Evolutionary conservation across 2,797 vertebrate species (phyloP), one percentile per base, ranked within the genome.

Genomic region (Muraenolepis orangiensis): DNA sequence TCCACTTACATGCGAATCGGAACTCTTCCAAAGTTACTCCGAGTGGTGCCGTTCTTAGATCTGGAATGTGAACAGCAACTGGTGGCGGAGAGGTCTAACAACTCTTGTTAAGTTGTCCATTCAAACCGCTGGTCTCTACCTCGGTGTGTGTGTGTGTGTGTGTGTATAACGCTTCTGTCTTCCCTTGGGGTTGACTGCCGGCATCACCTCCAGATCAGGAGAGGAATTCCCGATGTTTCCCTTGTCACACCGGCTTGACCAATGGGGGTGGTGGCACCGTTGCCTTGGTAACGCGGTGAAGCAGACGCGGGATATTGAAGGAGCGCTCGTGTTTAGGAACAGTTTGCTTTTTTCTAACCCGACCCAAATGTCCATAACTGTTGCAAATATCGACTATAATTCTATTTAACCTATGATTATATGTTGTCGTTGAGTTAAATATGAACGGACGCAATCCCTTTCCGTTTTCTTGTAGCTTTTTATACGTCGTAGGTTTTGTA

Each of bases 211-310:
- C 61, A 46, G 42, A 18, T 46, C 16, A 18, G 84, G 85, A 78
- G 86, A 57, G 91, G 92, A 84, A 93, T 90, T 90, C 92, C 91
- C 91, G 81, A 73, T 38, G 10, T 57, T n/a, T 57, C 57, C 0
- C 23, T 81, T 77, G 90, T 92, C 90, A 91, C 10, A 20, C 1
- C 1, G 10, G 38, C 70, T 70, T 72, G 36, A 74, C 93, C 92
- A 92, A 93, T 82, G 85, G 69, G 29, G 8, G 76, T 5, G 85
- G 77, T 73, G 10, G 72, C 1, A 7, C 34, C 4, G 91, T 92
- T 82, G 14, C 90, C 87, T 7, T 77, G 71, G 90, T 16, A 86
- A 92, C 91, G 32, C 12, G 46, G 74, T 80, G 81, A 85, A 85
- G 79, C 78, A 1, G 73, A 31, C 72, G 71, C 42, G 29, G 26